Conservation (phyloP, 2,797 vertebrate genomes). For the Poecile montanus region DNA sequence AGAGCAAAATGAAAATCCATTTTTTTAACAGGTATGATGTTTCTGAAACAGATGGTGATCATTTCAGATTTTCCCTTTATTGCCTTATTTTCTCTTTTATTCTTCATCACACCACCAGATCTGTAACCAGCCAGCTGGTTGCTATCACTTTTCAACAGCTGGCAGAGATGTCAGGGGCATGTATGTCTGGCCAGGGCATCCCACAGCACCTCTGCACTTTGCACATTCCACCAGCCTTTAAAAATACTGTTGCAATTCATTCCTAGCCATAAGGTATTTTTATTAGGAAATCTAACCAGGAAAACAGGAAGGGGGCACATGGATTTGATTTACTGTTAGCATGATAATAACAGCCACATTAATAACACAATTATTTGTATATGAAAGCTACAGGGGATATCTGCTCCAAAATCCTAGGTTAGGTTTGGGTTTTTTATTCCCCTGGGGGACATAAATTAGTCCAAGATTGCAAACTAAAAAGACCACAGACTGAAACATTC, state of each 20-base stretch:
- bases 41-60: conserved; percentile 42
- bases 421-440: conserved; percentile 6
- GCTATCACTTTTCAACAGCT: conserved; percentile 51
- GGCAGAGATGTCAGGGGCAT: neutral
- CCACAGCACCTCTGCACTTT: conserved; percentile 11
- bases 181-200: neutral
- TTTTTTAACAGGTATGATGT: conserved; percentile 40
- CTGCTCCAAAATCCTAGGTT: neutral
- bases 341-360: neutral
- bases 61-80: conserved; percentile 33
- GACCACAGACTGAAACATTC: neutral
- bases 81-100: conserved; percentile 32
- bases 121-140: conserved; percentile 41
- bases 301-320: neutral
- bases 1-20: conserved; percentile 5
- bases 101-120: neutral
- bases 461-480: conserved; percentile 4
- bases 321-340: conserved; percentile 27
- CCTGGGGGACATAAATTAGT: neutral
- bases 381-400: neutral
- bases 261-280: neutral
- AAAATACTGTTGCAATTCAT: neutral
- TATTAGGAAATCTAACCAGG: neutral
- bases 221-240: neutral
- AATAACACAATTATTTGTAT: conserved; percentile 36